phyloP scores from a whole-genome alignment of 2,888 invertebrate species.

The Heliconius hortense region DNA sequence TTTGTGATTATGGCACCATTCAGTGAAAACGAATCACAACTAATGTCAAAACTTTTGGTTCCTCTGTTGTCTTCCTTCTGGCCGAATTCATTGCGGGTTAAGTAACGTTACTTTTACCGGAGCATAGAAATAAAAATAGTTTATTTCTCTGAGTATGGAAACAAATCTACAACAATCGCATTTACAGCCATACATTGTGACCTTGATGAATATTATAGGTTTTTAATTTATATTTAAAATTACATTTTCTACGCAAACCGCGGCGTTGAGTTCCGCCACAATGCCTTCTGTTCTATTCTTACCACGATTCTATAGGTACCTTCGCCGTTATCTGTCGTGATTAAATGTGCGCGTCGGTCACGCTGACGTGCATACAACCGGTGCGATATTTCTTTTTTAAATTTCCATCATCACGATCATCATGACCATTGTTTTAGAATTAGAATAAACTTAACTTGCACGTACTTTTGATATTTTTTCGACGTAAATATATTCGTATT shows the following conservation, averaged over 20 bases:
- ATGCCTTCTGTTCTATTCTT: neutral
- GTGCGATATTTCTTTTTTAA: neutral
- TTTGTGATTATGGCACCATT: no score
- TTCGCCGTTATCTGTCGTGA: slow-evolving; percentile 21
- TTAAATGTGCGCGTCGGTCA: slow-evolving; percentile 25
- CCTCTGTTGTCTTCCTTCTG: neutral
- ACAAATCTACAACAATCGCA: no score
- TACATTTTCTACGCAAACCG: neutral
- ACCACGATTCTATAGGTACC: neutral
- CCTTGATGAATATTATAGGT: neutral
- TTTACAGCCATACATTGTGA: neutral
- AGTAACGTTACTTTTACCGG: neutral
- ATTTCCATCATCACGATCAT: slow-evolving; percentile 10
- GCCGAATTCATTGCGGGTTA: neutral
- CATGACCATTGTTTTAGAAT: neutral
- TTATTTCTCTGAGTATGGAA: neutral
- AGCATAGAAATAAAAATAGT: neutral
- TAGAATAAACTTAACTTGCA: neutral
- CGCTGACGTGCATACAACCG: slow-evolving; percentile 18
- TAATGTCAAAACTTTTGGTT: neutral
- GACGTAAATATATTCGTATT: neutral
- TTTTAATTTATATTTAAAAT: neutral
- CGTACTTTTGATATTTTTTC: neutral
- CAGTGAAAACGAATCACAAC: no score
- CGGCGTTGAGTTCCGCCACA: no score